Evolutionary conservation across 2,113 vertebrate genomes (phyloP), one percentile per base, ranked within the genome.

Genomic region (Romanogobio albipinnatus): DNA sequence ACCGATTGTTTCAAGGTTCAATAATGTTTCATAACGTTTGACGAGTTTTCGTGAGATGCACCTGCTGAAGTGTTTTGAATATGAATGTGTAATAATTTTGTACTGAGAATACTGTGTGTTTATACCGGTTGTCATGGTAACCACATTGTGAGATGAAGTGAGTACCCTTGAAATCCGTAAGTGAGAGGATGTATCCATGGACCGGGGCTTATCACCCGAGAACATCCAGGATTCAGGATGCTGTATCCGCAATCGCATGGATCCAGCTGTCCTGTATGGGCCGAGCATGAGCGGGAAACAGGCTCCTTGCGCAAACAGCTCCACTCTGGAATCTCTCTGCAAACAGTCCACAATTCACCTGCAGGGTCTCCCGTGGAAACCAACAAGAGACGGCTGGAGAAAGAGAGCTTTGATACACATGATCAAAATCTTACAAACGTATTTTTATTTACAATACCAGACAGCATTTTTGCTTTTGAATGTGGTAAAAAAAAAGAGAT

Each of bases 211-310:
- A 93, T 75, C 51, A 49, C 61, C 49, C 11, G 70, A 56, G 87
- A 91, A 86, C 90, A 94, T 95, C 89, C 94, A 94, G 95, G 95
- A 95, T 93, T 88, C 92, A 94, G 94, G 92, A 93, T 89, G 88
- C 77, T 0, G 87, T 73, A 91, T 95, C 92, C 91, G 91, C 76
- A 70, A 77, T 82, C 24, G 76, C 77, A 84, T 59, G 26, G 51
- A 10, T 66, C 68, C 58, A 83, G 61, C 62, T 43, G 61, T 66
- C 33, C 17, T 53, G 59, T 83, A 51, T 19, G 26, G 53, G 81
- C 9, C 29, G 85, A 91, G 87, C 76, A 83, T 84, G 89, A 61
- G 56, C 85, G 82, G 87, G 83, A 89, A 87, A 88, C 84, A 82
- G 78, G 81, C 77, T 90, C 78, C 66, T 78, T 88, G 83, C 77